Conservation (phyloP, 2,113 vertebrate genomes). For the Thunnus thynnus region DNA sequence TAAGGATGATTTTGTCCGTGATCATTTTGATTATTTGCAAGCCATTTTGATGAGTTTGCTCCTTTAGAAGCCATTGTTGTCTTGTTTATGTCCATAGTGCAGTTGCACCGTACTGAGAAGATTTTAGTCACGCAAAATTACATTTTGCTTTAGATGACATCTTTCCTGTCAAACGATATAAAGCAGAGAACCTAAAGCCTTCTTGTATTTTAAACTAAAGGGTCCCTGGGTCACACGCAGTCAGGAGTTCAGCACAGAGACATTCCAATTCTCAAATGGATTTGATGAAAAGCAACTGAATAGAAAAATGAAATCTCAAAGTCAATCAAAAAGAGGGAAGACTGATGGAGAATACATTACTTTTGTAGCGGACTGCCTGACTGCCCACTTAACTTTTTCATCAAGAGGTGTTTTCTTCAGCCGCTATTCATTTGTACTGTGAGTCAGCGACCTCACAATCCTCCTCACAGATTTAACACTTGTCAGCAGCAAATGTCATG, state of each 20-base stretch:
- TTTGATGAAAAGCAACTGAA: conserved; percentile 53
- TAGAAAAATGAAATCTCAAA: conserved; percentile 62
- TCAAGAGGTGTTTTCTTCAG: conserved; percentile 64
- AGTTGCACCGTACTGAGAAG: neutral
- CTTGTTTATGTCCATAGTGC: neutral
- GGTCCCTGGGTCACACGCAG: conserved; percentile 9
- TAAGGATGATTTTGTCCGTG: neutral
- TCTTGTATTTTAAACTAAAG: conserved; percentile 17
- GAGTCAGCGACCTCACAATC: conserved; percentile 63
- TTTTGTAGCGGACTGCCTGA: conserved; percentile 37
- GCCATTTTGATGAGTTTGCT: neutral
- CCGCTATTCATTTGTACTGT: conserved; percentile 71
- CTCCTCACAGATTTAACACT: conserved; percentile 60
- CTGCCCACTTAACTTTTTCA: conserved; percentile 75
- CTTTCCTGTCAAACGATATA: conserved; percentile 31
- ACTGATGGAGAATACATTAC: conserved; percentile 62
- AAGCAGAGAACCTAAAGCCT: conserved; percentile 8
- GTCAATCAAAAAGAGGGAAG: conserved; percentile 53
- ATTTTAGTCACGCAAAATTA: conserved; percentile 12
- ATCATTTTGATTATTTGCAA: conserved; percentile 24
- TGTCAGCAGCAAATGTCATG: conserved; percentile 75
- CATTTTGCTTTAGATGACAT: conserved; percentile 9
- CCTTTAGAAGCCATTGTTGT: neutral
- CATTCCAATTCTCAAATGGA: conserved; percentile 38
- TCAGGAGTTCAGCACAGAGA: conserved; percentile 19